Evolutionary conservation across 2,888 invertebrate genomes (phyloP), one percentile per base, ranked within the genome.

Genomic region (Idaea dimidiata): DNA sequence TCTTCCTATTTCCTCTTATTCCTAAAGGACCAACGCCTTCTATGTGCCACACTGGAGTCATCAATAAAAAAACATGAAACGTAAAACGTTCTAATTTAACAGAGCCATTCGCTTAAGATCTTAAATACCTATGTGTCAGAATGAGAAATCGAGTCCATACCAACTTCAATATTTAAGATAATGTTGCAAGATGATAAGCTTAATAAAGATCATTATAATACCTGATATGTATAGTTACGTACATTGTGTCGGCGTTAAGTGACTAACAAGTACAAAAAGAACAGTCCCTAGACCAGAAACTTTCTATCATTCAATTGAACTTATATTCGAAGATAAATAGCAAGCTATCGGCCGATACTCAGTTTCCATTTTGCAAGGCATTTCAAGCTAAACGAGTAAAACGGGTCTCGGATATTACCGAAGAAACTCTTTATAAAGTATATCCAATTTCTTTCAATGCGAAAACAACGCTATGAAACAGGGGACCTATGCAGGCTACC

Each of bases 391-490:
- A 87, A 88, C 88, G 68, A 81, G 88, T 83, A 78, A 75, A 74
- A 83, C 86, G 67, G 74, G 86, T 84, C 74, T 78, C 75, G 73
- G 69, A 76, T 83, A 80, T 82, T 82, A 80, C 72, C 77, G 76
- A 82, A 78, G 82, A 77, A 75, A 76, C 72, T 78, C 82, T 82
- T 79, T 83, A 78, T 79, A 78, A 69, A 77, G 77, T 81, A 81
- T 86, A 81, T 86, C 81, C 79, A 84, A 88, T 87, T 87, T 83
- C 82, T 84, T 83, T 81, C 73, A 76, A 70, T 80, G 77, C 77
- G 81, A 80, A 84, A 85, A 84, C 81, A 83, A 81, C 77, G 69
- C 67, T 17, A 78, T 79, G 80, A 79, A 77, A 75, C 62, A 66
- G 81, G 79, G 80, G 79, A 77, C 76, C 73, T 78, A 81, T 75